Evolutionary conservation across 2,888 invertebrate genomes (phyloP).

Genomic region (Stenchaetothrips biformis): DNA sequence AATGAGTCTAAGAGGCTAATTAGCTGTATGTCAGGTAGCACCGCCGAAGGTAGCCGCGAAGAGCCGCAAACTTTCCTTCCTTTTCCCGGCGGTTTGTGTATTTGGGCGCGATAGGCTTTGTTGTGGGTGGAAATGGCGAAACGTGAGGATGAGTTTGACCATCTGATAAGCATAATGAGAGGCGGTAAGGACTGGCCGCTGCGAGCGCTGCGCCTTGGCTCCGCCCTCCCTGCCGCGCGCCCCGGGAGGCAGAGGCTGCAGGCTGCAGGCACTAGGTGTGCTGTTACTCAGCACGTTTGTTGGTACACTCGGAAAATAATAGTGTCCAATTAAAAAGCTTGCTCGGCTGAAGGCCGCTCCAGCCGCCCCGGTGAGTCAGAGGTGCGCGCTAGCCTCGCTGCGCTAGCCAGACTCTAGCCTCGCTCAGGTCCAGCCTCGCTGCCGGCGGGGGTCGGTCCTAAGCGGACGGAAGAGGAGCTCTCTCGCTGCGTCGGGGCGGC

Average conservation of each 20-base stretch:
- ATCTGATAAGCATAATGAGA: neutral
- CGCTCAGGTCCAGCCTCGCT: neutral
- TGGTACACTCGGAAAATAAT: slow-evolving; percentile 18
- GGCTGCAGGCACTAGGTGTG: neutral
- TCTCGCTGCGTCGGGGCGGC: too few relatives aligned
- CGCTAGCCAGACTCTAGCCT: too few relatives aligned
- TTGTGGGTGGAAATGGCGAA: neutral
- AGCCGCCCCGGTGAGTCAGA: neutral
- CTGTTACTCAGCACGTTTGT: slow-evolving; percentile 24
- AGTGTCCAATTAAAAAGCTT: neutral
- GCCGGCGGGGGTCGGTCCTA: neutral
- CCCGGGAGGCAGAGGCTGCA: neutral
- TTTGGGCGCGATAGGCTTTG: too few relatives aligned
- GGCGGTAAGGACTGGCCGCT: neutral
- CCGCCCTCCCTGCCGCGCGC: neutral
- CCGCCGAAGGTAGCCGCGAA: too few relatives aligned
- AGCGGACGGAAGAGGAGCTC: too few relatives aligned
- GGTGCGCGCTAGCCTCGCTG: too few relatives aligned
- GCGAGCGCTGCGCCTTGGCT: neutral
- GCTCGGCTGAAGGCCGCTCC: neutral
- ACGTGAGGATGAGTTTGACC: neutral
- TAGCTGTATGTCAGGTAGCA: too few relatives aligned
- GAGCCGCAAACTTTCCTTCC: too few relatives aligned
- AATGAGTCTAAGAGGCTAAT: too few relatives aligned
- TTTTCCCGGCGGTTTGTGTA: too few relatives aligned